These are phyloP conservation scores for Pseudorhombus dupliciocellatus DNA, from an alignment of 2,113 vertebrate genomes.

Conservation along the genomic window DNA sequence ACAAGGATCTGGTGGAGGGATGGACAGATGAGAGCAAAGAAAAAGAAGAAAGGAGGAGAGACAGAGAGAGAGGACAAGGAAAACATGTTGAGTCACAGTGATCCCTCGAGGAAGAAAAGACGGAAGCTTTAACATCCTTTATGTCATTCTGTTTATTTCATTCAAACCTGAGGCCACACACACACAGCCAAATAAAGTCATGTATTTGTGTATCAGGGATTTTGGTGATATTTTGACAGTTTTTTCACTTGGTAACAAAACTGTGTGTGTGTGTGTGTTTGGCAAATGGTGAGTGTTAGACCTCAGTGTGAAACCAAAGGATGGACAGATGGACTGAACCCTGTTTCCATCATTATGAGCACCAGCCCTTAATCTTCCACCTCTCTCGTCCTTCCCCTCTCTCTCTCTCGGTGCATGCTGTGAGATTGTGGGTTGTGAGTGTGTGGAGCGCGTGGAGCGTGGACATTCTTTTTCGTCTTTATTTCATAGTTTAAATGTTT, in stretches of 20 bases:
- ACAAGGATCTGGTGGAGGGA: too few species aligned
- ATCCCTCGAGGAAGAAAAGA: neutral
- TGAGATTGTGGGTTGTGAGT: too few species aligned
- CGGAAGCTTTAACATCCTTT: neutral
- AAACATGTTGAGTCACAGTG: neutral
- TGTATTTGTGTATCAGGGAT: too few species aligned
- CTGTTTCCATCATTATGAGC: conserved; percentile 17
- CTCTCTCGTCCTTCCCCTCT: conserved; percentile 5
- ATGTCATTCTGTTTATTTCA: neutral
- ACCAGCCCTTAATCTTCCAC: conserved; percentile 18
- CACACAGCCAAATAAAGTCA: too few species aligned
- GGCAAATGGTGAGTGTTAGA: conserved; percentile 43
- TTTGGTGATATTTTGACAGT: too few species aligned
- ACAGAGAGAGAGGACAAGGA: neutral
- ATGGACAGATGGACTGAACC: conserved; percentile 52
- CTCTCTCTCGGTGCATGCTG: too few species aligned
- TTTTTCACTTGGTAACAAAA: too few species aligned
- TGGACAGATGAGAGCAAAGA: too few species aligned
- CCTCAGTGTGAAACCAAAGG: conserved; percentile 46
- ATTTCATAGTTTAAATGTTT: too few species aligned
- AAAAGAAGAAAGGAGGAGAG: neutral
- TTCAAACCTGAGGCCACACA: neutral
- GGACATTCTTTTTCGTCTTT: too few species aligned
- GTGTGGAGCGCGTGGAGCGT: too few species aligned
- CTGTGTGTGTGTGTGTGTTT: neutral